Base-by-base conservation (phyloP, 1,140 invertebrate species). In the Centruroides sculpturatus region DNA sequence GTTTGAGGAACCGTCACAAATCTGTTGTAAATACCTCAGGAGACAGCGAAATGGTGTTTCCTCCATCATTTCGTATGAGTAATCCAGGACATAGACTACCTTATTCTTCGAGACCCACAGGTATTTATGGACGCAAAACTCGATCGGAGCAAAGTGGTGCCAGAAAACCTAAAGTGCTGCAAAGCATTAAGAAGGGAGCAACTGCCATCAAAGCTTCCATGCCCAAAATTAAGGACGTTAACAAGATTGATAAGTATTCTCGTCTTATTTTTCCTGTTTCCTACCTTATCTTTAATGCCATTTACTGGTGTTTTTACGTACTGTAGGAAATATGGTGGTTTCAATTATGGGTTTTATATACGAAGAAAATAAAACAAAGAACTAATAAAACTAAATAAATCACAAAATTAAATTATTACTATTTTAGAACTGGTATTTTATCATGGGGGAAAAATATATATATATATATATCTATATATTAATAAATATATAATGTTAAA, bases 231-330 rank as follows among this genome's bases (percentile, higher is more conserved):
- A 89, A 92, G 70, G 92, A 98, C 74, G 93, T 98, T 53, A 98
- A 97, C 73, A 85, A 93, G 54, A 98, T 98, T 69, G 94, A 98
- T 75, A 94, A 94, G 69, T 96, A 95, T 72, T 95, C 92, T 6
- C 79, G 94, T 64, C 83, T 96, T 64, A 80, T 96, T 57, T 98
- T 98, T 75, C 95, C 95, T 0, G 83, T 94, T 35, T 86, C 91
- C 59, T 98, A 97, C 72, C 80, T 96, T 67, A 73, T 93, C 53
- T 98, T 98, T 75, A 98, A 98, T 72, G 81, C 85, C n/a, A 83
- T 85, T 59, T 98, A 98, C 73, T 97, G 92, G 92, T 82, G 87
- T 67, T 96, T 95, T 73, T 98, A 97, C 73, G 48, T 66, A 53
- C 51, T 53, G 51, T 53, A 41, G 41, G 41, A 41, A 41, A 41